Evolutionary conservation across 2,888 invertebrate genomes (phyloP), one percentile per base, ranked within the genome.

Genomic region (Venustoraphidia nigricollis): DNA sequence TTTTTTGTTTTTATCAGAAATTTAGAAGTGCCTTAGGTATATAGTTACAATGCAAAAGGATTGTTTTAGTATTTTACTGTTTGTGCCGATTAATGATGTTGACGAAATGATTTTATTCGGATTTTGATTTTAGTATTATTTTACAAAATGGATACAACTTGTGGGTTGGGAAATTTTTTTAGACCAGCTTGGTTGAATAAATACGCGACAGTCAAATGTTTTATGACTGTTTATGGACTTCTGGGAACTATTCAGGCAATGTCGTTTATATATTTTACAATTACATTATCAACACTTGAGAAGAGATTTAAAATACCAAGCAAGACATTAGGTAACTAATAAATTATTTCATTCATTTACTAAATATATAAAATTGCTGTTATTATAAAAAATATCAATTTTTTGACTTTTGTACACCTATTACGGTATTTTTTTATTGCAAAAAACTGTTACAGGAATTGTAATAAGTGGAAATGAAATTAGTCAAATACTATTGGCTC

Each of bases 381-480:
- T 48, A n/a, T 34, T 35, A 10, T n/a, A n/a, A n/a, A n/a, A n/a
- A n/a, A n/a, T n/a, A n/a, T n/a, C n/a, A n/a, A n/a, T n/a, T n/a
- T 34, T 27, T 2, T 37, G 41, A 11, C 38, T 43, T 39, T 17
- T 4, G 17, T 17, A 17, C 4, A 17, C 4, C 4, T 17, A 17
- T 17, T 17, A 17, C 17, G 17, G n/a, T n/a, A n/a, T n/a, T n/a
- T n/a, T n/a, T n/a, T n/a, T n/a, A n/a, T n/a, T n/a, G n/a, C n/a
- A n/a, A 17, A 27, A 45, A 36, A 42, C 49, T 43, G 45, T 61
- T 61, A n/a, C 57, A 79, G 80, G 80, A 38, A 68, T 81, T 35
- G 75, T 81, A 47, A 66, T 80, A 37, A 77, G 79, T 47, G 79
- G 79, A 34, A 81, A 81, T 66, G 81, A 82, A 65, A 71, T 81